Evolutionary conservation across 1,140 invertebrate species (phyloP).

Genomic region (Drosophila orosa): DNA sequence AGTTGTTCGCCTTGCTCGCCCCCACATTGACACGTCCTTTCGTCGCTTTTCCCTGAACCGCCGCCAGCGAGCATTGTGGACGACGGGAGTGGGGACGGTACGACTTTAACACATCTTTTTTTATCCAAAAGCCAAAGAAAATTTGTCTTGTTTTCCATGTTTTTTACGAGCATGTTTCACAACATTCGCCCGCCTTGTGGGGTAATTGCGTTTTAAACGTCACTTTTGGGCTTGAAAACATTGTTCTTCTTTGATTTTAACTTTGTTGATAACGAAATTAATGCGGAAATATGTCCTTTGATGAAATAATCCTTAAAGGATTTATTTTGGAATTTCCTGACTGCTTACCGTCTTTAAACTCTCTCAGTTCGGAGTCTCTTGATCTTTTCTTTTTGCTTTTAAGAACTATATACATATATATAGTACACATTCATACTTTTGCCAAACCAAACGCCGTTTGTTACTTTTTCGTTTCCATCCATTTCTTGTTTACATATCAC

Average conservation of each 20-base stretch:
- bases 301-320: neutral
- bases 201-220: constrained; percentile 31
- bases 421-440: neutral
- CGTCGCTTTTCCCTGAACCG: constrained; percentile 36
- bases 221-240: neutral
- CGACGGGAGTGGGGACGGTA: neutral
- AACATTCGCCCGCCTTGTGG: constrained; percentile 11
- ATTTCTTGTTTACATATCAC: neutral
- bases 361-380: neutral
- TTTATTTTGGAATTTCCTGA: neutral
- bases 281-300: neutral
- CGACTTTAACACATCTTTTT: constrained; percentile 36
- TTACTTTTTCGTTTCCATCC: neutral
- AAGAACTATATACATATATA: neutral
- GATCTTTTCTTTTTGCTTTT: neutral
- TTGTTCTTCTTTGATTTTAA: neutral
- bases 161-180: constrained; percentile 9
- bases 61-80: constrained; percentile 16
- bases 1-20: constrained; percentile 42
- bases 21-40: constrained; percentile 56
- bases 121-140: constrained; percentile 2
- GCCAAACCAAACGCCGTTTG: neutral
- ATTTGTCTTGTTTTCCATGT: constrained; percentile 28
- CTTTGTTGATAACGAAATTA: constrained; percentile 12
- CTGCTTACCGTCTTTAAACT: neutral